Conservation (phyloP, 2,113 vertebrate genomes). For the Aix galericulata region DNA sequence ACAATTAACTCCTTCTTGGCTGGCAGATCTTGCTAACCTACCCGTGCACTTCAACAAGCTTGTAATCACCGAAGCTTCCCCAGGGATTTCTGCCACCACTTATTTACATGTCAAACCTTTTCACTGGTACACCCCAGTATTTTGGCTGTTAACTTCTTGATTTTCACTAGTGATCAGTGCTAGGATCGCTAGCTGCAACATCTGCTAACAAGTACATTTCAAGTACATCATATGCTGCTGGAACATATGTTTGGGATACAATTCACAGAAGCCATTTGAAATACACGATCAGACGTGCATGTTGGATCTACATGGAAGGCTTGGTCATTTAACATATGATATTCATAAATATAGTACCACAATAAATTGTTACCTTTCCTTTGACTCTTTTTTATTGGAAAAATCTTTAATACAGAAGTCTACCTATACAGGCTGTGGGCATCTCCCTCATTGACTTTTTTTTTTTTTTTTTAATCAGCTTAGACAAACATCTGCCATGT, state of each 20-base stretch:
- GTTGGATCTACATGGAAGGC: not conserved
- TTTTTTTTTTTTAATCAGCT: not conserved
- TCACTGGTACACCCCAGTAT: not conserved
- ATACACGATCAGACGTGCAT: not conserved
- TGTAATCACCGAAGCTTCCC: not conserved
- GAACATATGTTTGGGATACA: not conserved
- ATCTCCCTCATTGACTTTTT: not conserved
- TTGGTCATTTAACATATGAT: accelerated
- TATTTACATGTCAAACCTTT: not conserved
- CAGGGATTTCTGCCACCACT: not conserved
- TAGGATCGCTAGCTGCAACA: not conserved
- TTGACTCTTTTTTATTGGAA: not conserved
- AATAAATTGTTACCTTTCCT: not conserved
- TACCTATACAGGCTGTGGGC: not conserved
- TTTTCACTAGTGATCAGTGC: not conserved
- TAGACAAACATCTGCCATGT: not conserved
- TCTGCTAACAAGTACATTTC: not conserved
- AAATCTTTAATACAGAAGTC: not conserved
- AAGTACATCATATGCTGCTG: not conserved
- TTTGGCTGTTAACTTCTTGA: not conserved
- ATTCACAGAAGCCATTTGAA: not conserved
- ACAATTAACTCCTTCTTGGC: not conserved
- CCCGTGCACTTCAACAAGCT: not conserved
- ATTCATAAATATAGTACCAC: not conserved
- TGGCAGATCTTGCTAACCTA: not conserved